Evolutionary conservation across 2,888 invertebrate genomes (phyloP).

Genomic region (Synergus japonicus): DNA sequence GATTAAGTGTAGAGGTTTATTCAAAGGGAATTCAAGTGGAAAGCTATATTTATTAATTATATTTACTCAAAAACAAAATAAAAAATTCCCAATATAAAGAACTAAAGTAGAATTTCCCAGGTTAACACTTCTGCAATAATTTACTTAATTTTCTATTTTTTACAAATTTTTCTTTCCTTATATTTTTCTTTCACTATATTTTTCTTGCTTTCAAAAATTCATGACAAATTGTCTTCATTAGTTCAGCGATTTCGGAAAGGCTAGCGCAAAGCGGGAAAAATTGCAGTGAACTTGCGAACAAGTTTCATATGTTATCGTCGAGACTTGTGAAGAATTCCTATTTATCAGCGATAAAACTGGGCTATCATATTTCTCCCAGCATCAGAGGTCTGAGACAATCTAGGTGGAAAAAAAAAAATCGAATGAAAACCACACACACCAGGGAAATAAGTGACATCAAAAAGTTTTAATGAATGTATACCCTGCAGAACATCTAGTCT

Average conservation of each 20-base stretch:
- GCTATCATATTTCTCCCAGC: constrained; percentile 29
- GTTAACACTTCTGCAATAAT: neutral
- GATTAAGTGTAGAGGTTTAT: neutral
- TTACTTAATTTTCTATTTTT: neutral
- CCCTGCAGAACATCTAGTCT: neutral
- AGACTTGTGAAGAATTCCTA: constrained; percentile 35
- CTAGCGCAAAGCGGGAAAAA: constrained; percentile 11
- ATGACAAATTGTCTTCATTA: constrained; percentile 31
- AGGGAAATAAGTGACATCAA: constrained; percentile 27
- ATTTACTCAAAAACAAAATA: neutral
- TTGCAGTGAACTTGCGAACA: constrained; percentile 35
- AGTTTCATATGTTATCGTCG: constrained; percentile 36
- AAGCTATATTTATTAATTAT: neutral
- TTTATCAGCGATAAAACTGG: constrained; percentile 38
- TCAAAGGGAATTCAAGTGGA: neutral
- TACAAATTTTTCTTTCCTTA: neutral
- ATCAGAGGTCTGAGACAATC: constrained; percentile 38
- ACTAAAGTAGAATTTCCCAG: neutral
- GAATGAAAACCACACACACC: constrained; percentile 9
- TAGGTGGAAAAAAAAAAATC: constrained; percentile 1
- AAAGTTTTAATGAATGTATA: constrained; percentile 33
- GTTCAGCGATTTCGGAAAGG: constrained; percentile 29
- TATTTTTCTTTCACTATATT: neutral
- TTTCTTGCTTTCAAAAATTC: neutral
- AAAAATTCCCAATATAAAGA: neutral